Base-by-base conservation (phyloP, 2,888 invertebrate species). In the Caenorhabditis angaria region DNA sequence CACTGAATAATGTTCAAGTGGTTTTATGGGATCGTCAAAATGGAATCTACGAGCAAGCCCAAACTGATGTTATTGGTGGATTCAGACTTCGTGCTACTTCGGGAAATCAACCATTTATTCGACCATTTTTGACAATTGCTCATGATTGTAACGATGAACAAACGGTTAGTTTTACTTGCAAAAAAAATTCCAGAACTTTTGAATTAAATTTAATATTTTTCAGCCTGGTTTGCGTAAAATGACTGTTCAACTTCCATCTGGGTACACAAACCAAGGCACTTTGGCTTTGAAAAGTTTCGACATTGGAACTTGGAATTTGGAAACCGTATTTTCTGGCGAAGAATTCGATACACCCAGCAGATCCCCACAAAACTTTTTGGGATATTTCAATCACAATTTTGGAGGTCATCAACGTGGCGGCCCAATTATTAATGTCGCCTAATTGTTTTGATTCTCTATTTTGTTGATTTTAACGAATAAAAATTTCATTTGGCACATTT, bases 251-350 rank as follows among this genome's bases (percentile, higher is more conserved):
- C 60, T 72, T 12, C 72, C 72, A 47, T 64, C 67, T 22, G 64
- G 68, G 29, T 72, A 72, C 63, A 72, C 72, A 3, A 72, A 72
- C 54, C 67, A 65, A 27, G 72, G 72, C 53, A 47, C 64, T 1
- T 41, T 67, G 24, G 67, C 55, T 20, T 41, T 72, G 24, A 72
- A 72, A 55, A 64, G 64, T 5, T 72, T 68, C 55, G 72, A 72
- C 51, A 51, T 72, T 50, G 67, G 72, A 61, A 72, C 72, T n/a
- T 72, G 72, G 72, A 72, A 72, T 61, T 57, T 72, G 35, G 72
- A 72, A 53, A 72, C 72, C 1, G 64, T 67, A 10, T 72, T 72
- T 27, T 67, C 72, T 55, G 72, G 72, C 29, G 72, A 72, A 41
- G 72, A 72, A 54, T 29, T 66, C 18, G 74, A 69, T 18, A 6